These are phyloP conservation scores for Drosophila niveifrons DNA, from an alignment of 2,888 invertebrate genomes.

Conservation along the genomic window DNA sequence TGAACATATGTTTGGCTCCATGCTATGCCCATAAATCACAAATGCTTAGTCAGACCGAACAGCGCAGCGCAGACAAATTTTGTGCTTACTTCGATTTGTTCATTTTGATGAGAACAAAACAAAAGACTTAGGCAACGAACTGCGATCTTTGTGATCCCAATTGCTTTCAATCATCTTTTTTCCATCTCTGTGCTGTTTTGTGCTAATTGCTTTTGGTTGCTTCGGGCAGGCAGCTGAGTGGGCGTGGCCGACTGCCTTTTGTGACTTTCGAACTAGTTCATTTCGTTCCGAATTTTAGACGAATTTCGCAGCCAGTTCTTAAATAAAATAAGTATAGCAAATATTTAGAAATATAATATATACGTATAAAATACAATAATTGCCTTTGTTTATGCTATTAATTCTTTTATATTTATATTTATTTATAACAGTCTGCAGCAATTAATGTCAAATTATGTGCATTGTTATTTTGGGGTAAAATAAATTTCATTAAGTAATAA, in stretches of 20 bases:
- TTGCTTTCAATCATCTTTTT: conserved; percentile 21
- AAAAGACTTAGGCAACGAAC: conserved; percentile 75
- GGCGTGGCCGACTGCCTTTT: conserved; percentile 1
- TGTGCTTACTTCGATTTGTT: conserved; percentile 22
- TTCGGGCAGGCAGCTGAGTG: not conserved
- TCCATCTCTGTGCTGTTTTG: conserved; percentile 7
- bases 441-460: conserved; percentile 5
- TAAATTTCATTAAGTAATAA: not conserved
- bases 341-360: too few relatives aligned
- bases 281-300: not conserved
- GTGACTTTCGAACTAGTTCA: conserved; percentile 14
- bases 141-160: conserved; percentile 37
- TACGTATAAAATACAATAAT: not conserved
- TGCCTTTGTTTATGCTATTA: not conserved
- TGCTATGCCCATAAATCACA: conserved; percentile 69
- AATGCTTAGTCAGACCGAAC: conserved; percentile 62
- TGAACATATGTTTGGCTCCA: conserved; percentile 69
- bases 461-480: not conserved
- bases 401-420: not conserved
- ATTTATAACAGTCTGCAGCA: not conserved
- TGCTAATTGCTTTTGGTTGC: conserved; percentile 25
- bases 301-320: not conserved
- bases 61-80: conserved; percentile 40
- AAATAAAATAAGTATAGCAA: not conserved
- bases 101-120: conserved; percentile 65